Evolutionary conservation across 2,797 vertebrate species (phyloP), one percentile per base, ranked within the genome.

Genomic region (Dendrocincla tyrannina): DNA sequence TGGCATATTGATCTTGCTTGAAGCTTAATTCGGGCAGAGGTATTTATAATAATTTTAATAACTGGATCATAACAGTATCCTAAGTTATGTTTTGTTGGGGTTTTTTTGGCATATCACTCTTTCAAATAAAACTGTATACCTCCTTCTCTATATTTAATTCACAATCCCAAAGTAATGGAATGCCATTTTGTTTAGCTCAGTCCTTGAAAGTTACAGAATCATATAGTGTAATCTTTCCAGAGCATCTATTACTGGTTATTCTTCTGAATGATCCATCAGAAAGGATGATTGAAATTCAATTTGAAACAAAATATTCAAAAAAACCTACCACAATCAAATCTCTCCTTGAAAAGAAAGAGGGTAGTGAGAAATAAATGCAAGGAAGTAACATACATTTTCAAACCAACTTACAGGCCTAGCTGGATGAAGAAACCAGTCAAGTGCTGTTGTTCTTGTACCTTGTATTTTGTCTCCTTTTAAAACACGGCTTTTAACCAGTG

Each of bases 321-420:
- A 83, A 0, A 7, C 1, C 10, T 9, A 80, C 6, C 14, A 52
- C 8, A 74, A 77, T 30, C 2, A 70, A 41, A 49, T 19, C 0
- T 4, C 78, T 85, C 10, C 12, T 46, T 75, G 27, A 20, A 84
- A 53, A 70, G 46, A 20, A 39, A 23, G 10, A 3, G 5, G 3
- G 4, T 30, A 62, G 11, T 37, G 46, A 78, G 8, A 55, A 90
- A 9, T 27, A 68, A 68, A 37, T 37, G 53, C 19, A 11, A 5
- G 4, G 10, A 62, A 60, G 22, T 53, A 66, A 13, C 17, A 44
- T 32, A 25, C 44, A 5, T 9, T 59, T 91, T 78, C 14, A 74
- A 63, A 70, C 7, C 11, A 8, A 37, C 22, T 52, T 41, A 11
- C 27, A 66, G 11, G 7, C 8, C 8, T 42, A 67, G 5, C 7